Conservation (phyloP, 2,113 vertebrate genomes). For the Bombycilla garrulus region DNA sequence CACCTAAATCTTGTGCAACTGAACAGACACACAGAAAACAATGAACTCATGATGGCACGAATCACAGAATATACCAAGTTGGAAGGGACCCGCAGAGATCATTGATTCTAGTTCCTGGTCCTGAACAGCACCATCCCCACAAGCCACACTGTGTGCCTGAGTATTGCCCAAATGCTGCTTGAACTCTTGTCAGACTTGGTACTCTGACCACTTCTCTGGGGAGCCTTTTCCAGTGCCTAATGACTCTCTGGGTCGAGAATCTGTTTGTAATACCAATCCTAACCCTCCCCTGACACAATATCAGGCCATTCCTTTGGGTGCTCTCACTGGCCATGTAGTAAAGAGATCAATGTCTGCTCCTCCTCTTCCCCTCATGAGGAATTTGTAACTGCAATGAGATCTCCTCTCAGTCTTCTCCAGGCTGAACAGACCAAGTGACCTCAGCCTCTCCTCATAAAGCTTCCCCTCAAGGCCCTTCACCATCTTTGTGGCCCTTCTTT, state of each 20-base stretch:
- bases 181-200: rapidly evolving
- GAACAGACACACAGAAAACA: not conserved
- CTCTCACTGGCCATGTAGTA: rapidly evolving
- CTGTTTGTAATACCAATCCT: too few relatives aligned
- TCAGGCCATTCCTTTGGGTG: not conserved
- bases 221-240: not conserved
- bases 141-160: rapidly evolving
- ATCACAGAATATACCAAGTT: not conserved
- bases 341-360: not conserved
- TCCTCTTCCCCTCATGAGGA: rapidly evolving
- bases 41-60: not conserved
- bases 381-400: not conserved
- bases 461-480: rapidly evolving
- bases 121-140: not conserved
- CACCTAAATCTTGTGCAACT: not conserved
- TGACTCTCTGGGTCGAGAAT: not conserved
- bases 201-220: not conserved
- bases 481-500: not conserved
- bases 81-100: too few relatives aligned
- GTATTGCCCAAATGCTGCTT: not conserved
- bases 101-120: not conserved
- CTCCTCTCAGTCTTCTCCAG: not conserved
- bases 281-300: not conserved
- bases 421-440: not conserved
- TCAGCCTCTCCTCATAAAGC: rapidly evolving